Evolutionary conservation across 1,140 invertebrate genomes (phyloP), one percentile per base, ranked within the genome.

Genomic region (Trachymyrmex septentrionalis): DNA sequence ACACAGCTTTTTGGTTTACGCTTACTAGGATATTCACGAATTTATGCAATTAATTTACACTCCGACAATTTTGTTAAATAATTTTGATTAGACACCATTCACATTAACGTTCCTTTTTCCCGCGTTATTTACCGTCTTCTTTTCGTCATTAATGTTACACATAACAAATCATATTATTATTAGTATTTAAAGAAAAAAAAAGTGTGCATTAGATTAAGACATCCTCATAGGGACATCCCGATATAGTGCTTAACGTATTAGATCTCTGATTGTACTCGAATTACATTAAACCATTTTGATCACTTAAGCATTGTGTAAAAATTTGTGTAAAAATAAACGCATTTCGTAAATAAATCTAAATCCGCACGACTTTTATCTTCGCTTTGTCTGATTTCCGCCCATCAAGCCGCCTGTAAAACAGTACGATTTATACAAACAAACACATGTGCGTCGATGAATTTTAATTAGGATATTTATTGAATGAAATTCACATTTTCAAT

Each of bases 301-400:
- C 82, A 86, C 66, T 44, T 77, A 85, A 90, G 59, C 91, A 87
- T 87, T 81, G 85, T 84, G 80, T 84, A 84, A 84, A 84, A 84
- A 84, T 92, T 90, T 90, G 86, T 93, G 92, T 93, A 86, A 90
- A 92, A 81, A 91, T 87, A 90, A 50, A 86, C 82, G 71, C 30
- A 81, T 93, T 93, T 93, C 92, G 87, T 93, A 93, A 93, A 93
- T 93, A 93, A 93, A 93, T 88, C 87, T 73, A 91, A 92, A 91
- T 80, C 82, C 71, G 71, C 87, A 82, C 30, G 48, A 67, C 69
- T 86, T 91, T 86, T 88, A 69, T 6, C 53, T 88, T 27, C n/a
- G 19, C 50, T n/a, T 67, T 30, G 24, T 57, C 57, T 2, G 0
- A 57, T 86, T 19, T 21, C 63, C 4, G 14, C 38, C 7, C 14